phyloP scores from a whole-genome alignment of 64 coral and sea anemone species.

The Catalaphyllia jardinei region DNA sequence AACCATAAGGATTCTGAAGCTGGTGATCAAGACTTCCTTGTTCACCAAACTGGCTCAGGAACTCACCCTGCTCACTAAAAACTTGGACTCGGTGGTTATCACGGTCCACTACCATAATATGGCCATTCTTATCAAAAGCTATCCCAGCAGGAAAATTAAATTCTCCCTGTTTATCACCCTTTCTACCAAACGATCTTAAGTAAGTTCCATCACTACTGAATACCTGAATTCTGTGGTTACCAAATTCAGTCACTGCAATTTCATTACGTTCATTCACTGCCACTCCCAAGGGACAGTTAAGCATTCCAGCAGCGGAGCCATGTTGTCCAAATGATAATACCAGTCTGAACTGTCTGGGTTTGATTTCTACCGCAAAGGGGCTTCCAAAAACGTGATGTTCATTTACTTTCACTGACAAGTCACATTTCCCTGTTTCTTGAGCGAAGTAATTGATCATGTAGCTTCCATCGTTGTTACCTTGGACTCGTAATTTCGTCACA shows the following conservation, averaged over 20 bases:
- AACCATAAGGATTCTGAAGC: background rate
- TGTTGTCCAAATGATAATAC: background rate
- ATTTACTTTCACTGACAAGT: background rate
- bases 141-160: background rate
- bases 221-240: background rate
- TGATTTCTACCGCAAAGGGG: background rate
- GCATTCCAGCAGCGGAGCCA: background rate
- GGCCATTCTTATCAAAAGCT: background rate
- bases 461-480: background rate
- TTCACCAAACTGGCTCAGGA: background rate
- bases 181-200: background rate
- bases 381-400: background rate
- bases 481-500: background rate
- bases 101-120: background rate
- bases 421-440: background rate
- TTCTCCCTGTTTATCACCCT: background rate
- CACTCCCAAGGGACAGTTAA: background rate
- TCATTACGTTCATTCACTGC: background rate
- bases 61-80: background rate
- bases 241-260: background rate
- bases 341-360: background rate
- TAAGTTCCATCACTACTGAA: background rate
- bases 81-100: slow-evolving; percentile 17
- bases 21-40: background rate
- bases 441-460: background rate